These are phyloP conservation scores for Caranx melampygus DNA, from an alignment of 2,113 vertebrate species.

Conservation along the genomic window DNA sequence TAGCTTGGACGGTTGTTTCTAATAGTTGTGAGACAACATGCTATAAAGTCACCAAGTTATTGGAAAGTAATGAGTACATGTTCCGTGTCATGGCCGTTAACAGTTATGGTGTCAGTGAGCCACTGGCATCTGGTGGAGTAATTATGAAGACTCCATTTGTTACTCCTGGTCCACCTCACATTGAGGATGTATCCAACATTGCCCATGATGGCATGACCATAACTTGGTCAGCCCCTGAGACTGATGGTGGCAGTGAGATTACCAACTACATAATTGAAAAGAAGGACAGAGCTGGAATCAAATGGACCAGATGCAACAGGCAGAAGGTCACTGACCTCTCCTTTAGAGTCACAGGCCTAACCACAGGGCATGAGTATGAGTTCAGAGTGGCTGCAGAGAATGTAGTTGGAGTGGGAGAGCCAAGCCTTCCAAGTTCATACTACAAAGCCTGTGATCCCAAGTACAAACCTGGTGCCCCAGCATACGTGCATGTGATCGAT, in stretches of 20 bases:
- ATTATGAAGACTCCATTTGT: conserved; percentile 96
- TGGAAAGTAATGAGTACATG: conserved; percentile 96
- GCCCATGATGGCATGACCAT: conserved; percentile 97
- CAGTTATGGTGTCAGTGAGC: conserved; percentile 92
- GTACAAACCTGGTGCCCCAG: conserved; percentile 93
- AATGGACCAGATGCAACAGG: conserved; percentile 98
- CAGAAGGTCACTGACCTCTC: conserved; percentile 94
- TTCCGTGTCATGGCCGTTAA: conserved; percentile 99
- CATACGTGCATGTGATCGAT: conserved; percentile 89
- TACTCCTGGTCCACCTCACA: conserved; percentile 90
- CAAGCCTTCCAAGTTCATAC: conserved; percentile 90
- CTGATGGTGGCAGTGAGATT: conserved; percentile 94
- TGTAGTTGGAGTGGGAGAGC: conserved; percentile 91
- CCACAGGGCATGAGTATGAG: conserved; percentile 96
- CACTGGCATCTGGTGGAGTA: conserved; percentile 90
- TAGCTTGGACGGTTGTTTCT: conserved; percentile 96
- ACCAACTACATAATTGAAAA: conserved; percentile 94
- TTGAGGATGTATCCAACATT: conserved; percentile 92
- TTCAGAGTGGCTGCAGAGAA: conserved; percentile 98
- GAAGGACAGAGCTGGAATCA: conserved; percentile 93
- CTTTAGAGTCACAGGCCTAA: conserved; percentile 92
- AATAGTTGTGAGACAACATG: conserved; percentile 88
- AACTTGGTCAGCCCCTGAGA: conserved; percentile 92
- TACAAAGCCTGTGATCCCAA: conserved; percentile 95
- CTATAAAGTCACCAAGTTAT: conserved; percentile 94